A percentile compares a stretch with the other conserved stretches of the same genome.
Conservation (phyloP, 2,113 vertebrate genomes). For the Mesoclemmys tuberculata region DNA sequence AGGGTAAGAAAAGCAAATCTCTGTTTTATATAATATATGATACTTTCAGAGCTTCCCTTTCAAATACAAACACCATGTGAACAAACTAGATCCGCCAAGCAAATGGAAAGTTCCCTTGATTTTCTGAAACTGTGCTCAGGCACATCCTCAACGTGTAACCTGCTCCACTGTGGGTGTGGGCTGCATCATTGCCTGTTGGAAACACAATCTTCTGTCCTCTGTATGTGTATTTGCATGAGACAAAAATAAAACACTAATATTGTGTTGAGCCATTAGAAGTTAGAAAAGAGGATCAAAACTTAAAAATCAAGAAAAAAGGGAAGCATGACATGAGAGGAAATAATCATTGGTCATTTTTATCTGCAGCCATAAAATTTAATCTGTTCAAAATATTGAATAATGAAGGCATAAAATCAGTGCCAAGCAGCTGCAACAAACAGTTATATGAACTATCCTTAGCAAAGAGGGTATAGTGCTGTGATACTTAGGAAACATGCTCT, state of each 20-base stretch:
- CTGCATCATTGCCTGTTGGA: not conserved
- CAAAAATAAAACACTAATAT: not conserved
- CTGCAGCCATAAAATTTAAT: not conserved
- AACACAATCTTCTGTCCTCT: not conserved
- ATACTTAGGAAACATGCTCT: not conserved
- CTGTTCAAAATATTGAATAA: not conserved
- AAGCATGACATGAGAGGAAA: not conserved
- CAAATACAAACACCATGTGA: not conserved
- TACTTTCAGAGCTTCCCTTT: not conserved
- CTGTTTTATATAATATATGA: not conserved
- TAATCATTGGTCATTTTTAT: not conserved
- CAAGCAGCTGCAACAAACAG: not conserved
- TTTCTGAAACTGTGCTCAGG: not conserved
- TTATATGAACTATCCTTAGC: not conserved
- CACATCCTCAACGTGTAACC: not conserved
- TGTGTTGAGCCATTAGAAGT: not conserved
- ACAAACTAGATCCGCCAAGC: not conserved
- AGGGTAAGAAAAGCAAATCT: not conserved
- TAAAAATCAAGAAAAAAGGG: not conserved
- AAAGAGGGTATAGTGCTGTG: not conserved
- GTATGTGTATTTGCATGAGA: not conserved
- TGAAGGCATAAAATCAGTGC: not conserved
- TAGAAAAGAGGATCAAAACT: rapidly evolving
- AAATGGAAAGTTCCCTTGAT: not conserved
- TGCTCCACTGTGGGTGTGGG: not conserved